phyloP scores from a whole-genome alignment of 2,797 vertebrate genomes.

The Octomys mimax region DNA sequence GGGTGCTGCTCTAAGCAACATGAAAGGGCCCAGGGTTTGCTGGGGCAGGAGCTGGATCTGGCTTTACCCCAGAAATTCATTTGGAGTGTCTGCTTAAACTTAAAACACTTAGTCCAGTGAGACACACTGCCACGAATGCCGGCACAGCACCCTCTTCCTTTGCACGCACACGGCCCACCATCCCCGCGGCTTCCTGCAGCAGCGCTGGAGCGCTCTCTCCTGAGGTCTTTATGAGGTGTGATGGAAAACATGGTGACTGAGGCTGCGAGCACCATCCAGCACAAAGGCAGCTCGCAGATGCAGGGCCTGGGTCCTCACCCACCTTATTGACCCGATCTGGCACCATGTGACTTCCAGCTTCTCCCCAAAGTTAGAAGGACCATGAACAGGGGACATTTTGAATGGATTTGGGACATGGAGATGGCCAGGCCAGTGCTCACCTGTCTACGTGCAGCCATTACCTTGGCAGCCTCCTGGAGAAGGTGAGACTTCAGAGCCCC shows the following conservation, averaged over 20 bases:
- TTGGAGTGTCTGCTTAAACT: not conserved
- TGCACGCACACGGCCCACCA: not conserved
- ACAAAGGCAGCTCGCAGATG: not conserved
- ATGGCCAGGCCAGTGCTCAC: not conserved
- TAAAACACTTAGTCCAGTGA: not conserved
- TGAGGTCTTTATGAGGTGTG: not conserved
- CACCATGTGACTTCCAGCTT: not conserved
- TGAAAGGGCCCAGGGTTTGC: not conserved
- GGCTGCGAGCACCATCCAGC: not conserved
- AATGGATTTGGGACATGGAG: not conserved
- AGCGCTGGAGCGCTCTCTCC: not conserved
- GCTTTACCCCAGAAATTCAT: not conserved
- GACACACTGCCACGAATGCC: not conserved
- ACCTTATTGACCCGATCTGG: not conserved
- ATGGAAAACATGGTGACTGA: not conserved
- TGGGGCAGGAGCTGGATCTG: not conserved
- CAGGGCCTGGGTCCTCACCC: not conserved
- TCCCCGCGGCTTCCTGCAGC: not conserved
- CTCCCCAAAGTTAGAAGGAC: not conserved
- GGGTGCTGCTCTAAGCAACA: not conserved
- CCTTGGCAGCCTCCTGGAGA: constrained; percentile 10
- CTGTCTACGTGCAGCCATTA: constrained; percentile 13
- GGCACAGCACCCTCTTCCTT: no score
- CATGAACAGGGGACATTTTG: not conserved
- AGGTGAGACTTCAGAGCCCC: constrained; percentile 10